phyloP scores from a whole-genome alignment of 1,140 invertebrate genomes.

The Oncopodura yosiiana region DNA sequence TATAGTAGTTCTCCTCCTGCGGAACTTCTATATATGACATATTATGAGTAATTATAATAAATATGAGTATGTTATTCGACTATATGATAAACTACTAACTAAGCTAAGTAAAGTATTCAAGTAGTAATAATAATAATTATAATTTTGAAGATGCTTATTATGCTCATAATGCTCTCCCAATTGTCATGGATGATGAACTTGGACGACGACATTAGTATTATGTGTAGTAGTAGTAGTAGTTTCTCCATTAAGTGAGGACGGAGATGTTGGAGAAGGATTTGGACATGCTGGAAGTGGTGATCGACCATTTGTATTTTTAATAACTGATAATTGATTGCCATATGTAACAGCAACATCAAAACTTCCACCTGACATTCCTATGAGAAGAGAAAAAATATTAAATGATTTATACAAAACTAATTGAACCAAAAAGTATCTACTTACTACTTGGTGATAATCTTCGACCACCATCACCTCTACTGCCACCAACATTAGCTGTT shows the following conservation, averaged over 20 bases:
- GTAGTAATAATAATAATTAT: conserved; percentile 11
- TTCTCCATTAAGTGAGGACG: conserved; percentile 30
- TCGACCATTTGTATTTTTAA: conserved; percentile 18
- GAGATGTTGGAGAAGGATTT: conserved; percentile 28
- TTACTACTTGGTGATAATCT: conserved; percentile 31
- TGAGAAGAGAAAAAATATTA: no score
- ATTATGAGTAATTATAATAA: background rate
- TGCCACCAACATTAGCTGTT: no score
- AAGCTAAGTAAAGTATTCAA: conserved; percentile 6
- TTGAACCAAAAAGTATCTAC: no score
- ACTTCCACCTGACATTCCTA: conserved; percentile 32
- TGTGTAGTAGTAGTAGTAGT: no score
- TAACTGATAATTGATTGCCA: conserved; percentile 19
- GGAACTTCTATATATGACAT: conserved; percentile 2
- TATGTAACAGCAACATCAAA: conserved; percentile 35
- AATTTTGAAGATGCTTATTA: no score
- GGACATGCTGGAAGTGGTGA: conserved; percentile 26
- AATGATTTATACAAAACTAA: no score
- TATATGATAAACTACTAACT: background rate
- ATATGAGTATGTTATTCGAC: background rate
- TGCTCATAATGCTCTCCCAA: no score
- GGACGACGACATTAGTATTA: conserved; percentile 26
- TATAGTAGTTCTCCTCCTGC: background rate
- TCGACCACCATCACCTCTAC: conserved; percentile 4
- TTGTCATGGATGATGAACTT: conserved; percentile 28